Base-by-base conservation (phyloP, 2,797 vertebrate genomes). In the Syndactyla subalaris region DNA sequence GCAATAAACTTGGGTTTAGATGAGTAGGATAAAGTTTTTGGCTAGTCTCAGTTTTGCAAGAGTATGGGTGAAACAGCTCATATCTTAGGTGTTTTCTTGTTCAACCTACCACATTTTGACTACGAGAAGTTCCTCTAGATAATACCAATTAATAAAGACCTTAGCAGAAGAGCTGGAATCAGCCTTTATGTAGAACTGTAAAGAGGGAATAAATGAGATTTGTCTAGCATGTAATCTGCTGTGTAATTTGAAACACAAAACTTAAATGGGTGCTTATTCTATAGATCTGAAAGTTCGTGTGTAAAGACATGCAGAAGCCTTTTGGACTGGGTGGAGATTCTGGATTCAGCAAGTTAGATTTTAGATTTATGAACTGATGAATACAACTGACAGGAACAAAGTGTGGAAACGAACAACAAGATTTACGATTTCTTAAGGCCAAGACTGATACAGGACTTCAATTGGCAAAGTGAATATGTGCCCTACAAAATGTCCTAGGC, bases 401-500 rank as follows among this genome's bases (percentile, higher is more conserved):
- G 39, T 19, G 5, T n/a, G 63, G 30, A 89, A 87, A 62, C 1
- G 0, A 85, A 17, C 18, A 89, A 51, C 5, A 34, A 21, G 36
- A 59, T 76, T 73, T 57, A 67, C n/a, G 16, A 32, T 38, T 87
- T 92, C 43, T 70, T 38, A 66, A 73, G 36, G 45, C 15, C 32
- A 32, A 85, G 52, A 51, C 10, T 34, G 30, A 72, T 30, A 46
- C 2, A 36, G 39, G 29, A 75, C 8, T 83, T 89, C 11, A 55
- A 46, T 0, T 68, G 59, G 57, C 9, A 21, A 79, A 91, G 38
- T 12, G 24, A 89, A 5, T 23, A 18, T 15, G 11, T 61, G 68
- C 67, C 85, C 85, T 92, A 83, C 72, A 85, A 83, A 95, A 80
- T 63, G 38, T 57, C 79, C 89, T 83, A 86, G 63, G 54, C 58